A percentile compares a stretch with the other conserved stretches of the same genome.
phyloP scores from a whole-genome alignment of 2,888 invertebrate species.

The Phengaris arion region DNA sequence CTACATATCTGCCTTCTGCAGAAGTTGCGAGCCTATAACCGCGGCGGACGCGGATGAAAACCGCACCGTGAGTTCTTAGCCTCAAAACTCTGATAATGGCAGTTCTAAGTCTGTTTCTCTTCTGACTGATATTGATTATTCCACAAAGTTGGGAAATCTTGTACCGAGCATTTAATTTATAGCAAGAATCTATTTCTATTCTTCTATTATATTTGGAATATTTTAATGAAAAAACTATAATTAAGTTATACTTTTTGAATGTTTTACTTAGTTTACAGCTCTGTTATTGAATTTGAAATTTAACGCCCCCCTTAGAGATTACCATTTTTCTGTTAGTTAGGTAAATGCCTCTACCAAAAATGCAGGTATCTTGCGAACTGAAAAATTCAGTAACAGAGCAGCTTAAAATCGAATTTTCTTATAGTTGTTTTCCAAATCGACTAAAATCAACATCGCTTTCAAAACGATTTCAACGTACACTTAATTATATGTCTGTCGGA shows the following conservation, averaged over 20 bases:
- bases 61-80: too few species aligned
- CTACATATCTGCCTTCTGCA: too few species aligned
- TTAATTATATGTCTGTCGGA: constrained; percentile 78
- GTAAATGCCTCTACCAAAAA: not conserved
- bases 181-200: constrained; percentile 5
- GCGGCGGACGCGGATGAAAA: too few species aligned
- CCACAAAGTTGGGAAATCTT: not conserved
- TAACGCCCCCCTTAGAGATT: not conserved
- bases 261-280: not conserved
- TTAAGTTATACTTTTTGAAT: constrained; percentile 11
- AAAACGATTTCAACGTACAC: constrained; percentile 49
- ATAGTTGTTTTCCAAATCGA: constrained; percentile 11
- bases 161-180: constrained; percentile 32
- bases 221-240: not conserved
- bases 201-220: constrained; percentile 14
- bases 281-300: constrained; percentile 10
- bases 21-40: too few species aligned
- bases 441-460: constrained; percentile 13
- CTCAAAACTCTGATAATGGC: not conserved
- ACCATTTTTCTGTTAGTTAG: not conserved
- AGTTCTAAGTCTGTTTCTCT: constrained; percentile 16
- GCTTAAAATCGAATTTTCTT: not conserved
- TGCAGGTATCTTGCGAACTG: not conserved
- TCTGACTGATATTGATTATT: constrained; percentile 20
- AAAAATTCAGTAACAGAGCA: not conserved